Evolutionary conservation across 2,113 vertebrate species (phyloP).

Genomic region (Laticauda laticaudata): DNA sequence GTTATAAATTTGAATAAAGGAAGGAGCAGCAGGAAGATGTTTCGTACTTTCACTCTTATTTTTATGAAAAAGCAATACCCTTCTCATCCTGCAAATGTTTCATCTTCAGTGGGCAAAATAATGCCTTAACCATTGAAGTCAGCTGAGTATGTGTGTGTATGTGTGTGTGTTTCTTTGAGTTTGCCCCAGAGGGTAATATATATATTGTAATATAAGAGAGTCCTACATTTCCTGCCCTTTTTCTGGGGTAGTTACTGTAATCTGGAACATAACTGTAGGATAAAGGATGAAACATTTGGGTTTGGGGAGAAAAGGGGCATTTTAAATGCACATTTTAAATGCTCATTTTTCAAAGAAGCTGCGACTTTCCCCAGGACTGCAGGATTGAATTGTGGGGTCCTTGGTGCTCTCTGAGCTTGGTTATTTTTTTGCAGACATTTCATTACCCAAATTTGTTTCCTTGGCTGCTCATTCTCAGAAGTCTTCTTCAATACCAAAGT

Average conservation of each 20-base stretch:
- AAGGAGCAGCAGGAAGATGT: not conserved
- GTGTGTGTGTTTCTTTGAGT: too few species aligned
- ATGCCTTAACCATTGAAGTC: not conserved
- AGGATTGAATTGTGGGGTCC: too few species aligned
- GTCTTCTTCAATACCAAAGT: not conserved
- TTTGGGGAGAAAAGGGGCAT: not conserved
- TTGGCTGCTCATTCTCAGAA: not conserved
- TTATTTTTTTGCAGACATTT: too few species aligned
- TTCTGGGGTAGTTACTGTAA: not conserved
- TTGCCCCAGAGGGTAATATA: too few species aligned
- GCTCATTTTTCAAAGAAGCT: not conserved
- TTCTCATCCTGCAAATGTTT: not conserved
- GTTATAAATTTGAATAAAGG: not conserved
- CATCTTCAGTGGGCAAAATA: not conserved
- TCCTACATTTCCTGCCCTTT: not conserved
- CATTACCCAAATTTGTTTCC: not conserved
- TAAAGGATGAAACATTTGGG: not conserved
- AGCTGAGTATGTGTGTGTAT: not conserved
- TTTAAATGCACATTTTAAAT: not conserved
- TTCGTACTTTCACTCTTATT: not conserved
- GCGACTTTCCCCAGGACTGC: not conserved
- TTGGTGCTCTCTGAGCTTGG: too few species aligned
- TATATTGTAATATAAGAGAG: too few species aligned
- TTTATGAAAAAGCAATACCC: not conserved
- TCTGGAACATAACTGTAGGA: not conserved